Conservation (phyloP, 2,113 vertebrate species). For the Mobula hypostoma region DNA sequence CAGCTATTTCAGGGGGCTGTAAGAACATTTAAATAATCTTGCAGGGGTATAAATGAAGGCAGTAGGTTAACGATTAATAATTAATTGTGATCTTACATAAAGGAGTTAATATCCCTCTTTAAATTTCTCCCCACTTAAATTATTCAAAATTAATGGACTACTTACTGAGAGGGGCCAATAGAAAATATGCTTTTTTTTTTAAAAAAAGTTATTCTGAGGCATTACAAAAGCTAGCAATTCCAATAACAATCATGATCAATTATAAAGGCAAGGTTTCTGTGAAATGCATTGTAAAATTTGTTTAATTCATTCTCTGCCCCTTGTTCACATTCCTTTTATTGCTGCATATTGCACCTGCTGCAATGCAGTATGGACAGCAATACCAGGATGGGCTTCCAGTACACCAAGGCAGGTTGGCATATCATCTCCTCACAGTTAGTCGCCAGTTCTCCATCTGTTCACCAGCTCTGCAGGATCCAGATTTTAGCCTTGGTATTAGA, state of each 20-base stretch:
- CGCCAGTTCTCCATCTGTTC: neutral
- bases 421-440: neutral
- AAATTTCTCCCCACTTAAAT: neutral
- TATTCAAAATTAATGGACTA: conserved; percentile 4
- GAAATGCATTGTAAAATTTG: neutral
- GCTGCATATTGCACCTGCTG: neutral
- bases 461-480: neutral
- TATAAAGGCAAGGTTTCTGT: neutral
- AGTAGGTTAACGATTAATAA: conserved; percentile 4
- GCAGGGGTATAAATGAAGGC: neutral
- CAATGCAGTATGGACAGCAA: neutral
- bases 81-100: neutral
- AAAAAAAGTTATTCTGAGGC: too few species aligned
- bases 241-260: neutral
- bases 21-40: neutral
- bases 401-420: neutral
- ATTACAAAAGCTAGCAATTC: neutral
- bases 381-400: neutral
- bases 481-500: neutral
- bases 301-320: neutral
- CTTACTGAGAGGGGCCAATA: neutral
- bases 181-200: neutral
- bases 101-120: neutral
- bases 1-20: neutral
- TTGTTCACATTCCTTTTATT: neutral